Conservation (phyloP, 2,113 vertebrate species). For the Sinocyclocheilus rhinocerous region DNA sequence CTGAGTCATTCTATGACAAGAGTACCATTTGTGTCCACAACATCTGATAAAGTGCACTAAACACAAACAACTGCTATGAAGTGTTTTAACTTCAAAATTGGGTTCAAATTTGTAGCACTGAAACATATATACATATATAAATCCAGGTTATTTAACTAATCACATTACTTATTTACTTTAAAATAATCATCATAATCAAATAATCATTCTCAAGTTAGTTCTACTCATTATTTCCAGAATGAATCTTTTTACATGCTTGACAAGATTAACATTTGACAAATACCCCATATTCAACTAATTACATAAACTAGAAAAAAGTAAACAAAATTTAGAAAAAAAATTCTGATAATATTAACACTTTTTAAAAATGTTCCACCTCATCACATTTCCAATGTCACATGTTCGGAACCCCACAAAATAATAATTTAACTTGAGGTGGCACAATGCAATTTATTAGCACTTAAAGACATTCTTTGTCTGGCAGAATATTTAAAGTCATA, state of each 20-base stretch:
- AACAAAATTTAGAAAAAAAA: too few species aligned
- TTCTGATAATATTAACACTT: too few species aligned
- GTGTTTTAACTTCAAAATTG: background rate
- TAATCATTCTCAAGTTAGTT: too few species aligned
- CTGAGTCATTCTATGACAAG: background rate
- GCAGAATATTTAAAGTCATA: background rate
- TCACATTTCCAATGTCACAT: background rate
- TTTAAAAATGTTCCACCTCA: background rate
- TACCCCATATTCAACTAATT: too few species aligned
- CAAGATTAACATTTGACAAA: too few species aligned
- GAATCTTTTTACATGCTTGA: too few species aligned
- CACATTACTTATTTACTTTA: too few species aligned
- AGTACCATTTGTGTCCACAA: background rate
- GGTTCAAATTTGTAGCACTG: background rate
- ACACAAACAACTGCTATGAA: background rate
- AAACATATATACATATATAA: too few species aligned
- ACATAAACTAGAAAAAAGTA: background rate
- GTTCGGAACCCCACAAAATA: background rate
- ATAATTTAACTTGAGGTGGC: background rate
- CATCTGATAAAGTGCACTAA: background rate
- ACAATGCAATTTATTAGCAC: background rate
- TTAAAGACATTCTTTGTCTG: background rate
- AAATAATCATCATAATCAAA: too few species aligned
- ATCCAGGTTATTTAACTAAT: too few species aligned
- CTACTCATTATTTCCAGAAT: too few species aligned